phyloP scores from a whole-genome alignment of 35 echinoderm and acorn worm genomes.

The Eucidaris tribuloides region DNA sequence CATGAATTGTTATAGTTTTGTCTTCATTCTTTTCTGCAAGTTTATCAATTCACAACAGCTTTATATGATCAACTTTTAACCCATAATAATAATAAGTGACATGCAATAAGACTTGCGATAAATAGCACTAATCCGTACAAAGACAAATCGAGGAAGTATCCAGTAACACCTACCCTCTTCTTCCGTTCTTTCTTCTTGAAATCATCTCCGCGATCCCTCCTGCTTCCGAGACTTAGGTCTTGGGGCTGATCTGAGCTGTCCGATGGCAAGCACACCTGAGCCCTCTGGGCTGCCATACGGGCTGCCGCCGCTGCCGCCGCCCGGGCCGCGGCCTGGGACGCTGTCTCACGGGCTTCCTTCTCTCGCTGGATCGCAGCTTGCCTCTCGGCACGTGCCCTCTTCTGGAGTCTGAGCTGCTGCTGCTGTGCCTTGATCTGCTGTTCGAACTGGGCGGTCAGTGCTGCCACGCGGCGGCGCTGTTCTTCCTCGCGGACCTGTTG shows the following conservation, averaged over 20 bases:
- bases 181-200: background rate
- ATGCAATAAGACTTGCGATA: too few species aligned
- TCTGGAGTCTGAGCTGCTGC: conserved; percentile 82
- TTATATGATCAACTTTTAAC: too few species aligned
- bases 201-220: background rate
- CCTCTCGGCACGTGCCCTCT: conserved; percentile 54
- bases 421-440: conserved; percentile 97
- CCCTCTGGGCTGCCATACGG: conserved; percentile 43
- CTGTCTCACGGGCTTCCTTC: conserved; percentile 4
- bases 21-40: too few species aligned
- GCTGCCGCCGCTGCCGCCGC: conserved; percentile 21
- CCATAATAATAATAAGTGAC: too few species aligned
- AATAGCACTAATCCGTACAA: too few species aligned
- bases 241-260: background rate
- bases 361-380: conserved; percentile 28
- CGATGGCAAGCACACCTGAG: background rate
- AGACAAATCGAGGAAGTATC: too few species aligned
- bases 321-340: background rate
- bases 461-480: conserved; percentile 66
- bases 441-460: conserved; percentile 89
- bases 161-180: conserved; percentile 20
- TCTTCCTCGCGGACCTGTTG: conserved; percentile 70
- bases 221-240: conserved; percentile 5
- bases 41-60: too few species aligned
- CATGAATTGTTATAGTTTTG: too few species aligned